Evolutionary conservation across 23 tunicate genomes (phyloP).

Genomic region (Diplosoma virens): DNA sequence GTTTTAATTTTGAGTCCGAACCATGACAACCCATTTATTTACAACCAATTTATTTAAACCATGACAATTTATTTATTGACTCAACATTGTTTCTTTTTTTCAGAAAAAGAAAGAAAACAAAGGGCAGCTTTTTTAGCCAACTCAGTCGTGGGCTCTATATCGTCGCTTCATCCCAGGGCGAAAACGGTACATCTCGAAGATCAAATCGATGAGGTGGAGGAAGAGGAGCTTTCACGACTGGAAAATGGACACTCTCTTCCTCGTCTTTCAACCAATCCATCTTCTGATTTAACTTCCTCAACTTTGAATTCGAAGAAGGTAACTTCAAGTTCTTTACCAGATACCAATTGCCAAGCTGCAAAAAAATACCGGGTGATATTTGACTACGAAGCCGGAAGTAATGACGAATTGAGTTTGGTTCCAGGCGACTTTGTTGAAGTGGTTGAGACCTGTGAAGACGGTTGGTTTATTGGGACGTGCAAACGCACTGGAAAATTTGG

Average conservation of each 20-base stretch:
- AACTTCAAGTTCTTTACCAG: not conserved
- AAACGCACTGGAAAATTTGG: conserved; percentile 86
- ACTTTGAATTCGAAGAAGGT: too few species aligned
- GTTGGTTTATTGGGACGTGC: conserved; percentile 97
- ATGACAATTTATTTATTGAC: too few species aligned
- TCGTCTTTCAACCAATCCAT: too few species aligned
- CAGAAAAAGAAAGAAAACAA: conserved; percentile 60
- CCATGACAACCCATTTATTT: too few species aligned
- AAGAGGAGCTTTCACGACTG: conserved; percentile 13
- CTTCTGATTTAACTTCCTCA: too few species aligned
- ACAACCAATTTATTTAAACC: too few species aligned
- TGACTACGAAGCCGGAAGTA: conserved; percentile 63
- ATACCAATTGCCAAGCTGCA: conserved; percentile 15
- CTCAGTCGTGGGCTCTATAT: conserved; percentile 55
- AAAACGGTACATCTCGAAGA: not conserved
- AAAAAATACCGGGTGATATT: conserved; percentile 60
- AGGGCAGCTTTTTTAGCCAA: conserved; percentile 76
- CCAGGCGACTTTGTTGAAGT: conserved; percentile 76
- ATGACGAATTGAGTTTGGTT: conserved; percentile 81
- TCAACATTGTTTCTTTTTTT: not conserved
- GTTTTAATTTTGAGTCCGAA: too few species aligned
- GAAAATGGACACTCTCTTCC: not conserved
- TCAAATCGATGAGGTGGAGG: not conserved
- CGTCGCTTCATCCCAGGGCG: conserved; percentile 15
- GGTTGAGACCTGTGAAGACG: conserved; percentile 97